phyloP scores from a whole-genome alignment of 2,797 vertebrate genomes.

The Myiotriccus ornatus region DNA sequence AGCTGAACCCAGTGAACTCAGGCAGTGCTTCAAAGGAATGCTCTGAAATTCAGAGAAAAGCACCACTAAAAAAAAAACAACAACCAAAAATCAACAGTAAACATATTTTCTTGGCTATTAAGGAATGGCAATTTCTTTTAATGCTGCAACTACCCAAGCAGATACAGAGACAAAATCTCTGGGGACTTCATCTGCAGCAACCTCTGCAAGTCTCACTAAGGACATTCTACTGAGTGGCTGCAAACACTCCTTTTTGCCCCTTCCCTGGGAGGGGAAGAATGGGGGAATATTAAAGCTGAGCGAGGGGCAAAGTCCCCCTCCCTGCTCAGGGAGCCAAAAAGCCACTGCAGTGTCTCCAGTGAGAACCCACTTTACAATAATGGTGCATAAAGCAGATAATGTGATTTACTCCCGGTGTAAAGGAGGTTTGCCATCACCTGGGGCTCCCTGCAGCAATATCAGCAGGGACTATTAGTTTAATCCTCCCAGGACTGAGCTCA shows the following conservation, averaged over 20 bases:
- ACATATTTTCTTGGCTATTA: neutral
- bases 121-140: neutral
- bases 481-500: neutral
- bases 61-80: neutral
- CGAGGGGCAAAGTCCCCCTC: neutral
- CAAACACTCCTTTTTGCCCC: neutral
- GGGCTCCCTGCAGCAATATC: neutral
- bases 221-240: neutral
- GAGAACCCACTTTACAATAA: neutral
- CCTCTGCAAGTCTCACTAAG: neutral
- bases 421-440: neutral
- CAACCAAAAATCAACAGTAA: neutral
- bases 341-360: neutral
- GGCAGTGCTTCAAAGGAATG: neutral
- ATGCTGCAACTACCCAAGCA: neutral
- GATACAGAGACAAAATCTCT: neutral
- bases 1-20: neutral
- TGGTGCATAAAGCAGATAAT: neutral
- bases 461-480: neutral
- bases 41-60: neutral
- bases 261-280: neutral
- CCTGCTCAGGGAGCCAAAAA: neutral
- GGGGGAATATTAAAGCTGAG: neutral
- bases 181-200: neutral
- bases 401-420: neutral